A percentile compares a stretch with the other conserved stretches of the same genome.
Evolutionary conservation across 2,888 invertebrate species (phyloP).

Genomic region (Cylindroiulus punctatus): DNA sequence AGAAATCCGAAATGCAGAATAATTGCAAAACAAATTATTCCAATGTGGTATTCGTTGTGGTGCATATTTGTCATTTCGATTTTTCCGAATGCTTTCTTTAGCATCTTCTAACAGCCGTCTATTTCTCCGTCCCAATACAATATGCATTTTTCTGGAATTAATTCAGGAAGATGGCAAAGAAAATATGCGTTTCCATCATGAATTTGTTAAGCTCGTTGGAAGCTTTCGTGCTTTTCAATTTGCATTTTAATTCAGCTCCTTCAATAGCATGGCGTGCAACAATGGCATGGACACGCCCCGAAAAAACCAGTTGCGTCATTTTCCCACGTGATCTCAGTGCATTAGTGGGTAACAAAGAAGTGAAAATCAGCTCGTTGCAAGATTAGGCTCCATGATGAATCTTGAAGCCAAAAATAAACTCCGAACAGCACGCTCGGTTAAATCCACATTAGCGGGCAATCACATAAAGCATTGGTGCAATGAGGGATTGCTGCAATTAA

Average conservation of each 20-base stretch:
- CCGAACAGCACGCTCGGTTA: neutral
- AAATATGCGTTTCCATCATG: neutral
- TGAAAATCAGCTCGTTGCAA: neutral
- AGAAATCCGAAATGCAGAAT: too few species aligned
- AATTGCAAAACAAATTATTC: too few species aligned
- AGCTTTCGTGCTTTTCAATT: constrained; percentile 26
- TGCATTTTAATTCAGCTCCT: constrained; percentile 3
- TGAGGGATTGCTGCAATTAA: neutral
- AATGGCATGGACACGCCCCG: neutral
- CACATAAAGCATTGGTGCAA: neutral
- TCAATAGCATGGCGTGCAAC: constrained; percentile 12
- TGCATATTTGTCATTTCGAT: too few species aligned
- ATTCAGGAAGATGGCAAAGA: neutral
- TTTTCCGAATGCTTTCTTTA: neutral
- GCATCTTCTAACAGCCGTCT: neutral
- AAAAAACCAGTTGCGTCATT: constrained; percentile 23
- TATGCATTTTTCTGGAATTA: neutral
- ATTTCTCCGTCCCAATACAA: neutral
- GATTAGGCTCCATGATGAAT: constrained; percentile 32
- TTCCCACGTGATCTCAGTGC: neutral
- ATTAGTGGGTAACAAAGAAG: neutral
- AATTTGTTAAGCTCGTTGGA: neutral
- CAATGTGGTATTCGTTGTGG: too few species aligned
- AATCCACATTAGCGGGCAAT: neutral
- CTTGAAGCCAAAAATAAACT: constrained; percentile 2